Percentiles rank a stretch among this genome's conserved stretches.
Evolutionary conservation across 2,888 invertebrate genomes (phyloP).

Genomic region (Gnatocerus cornutus): DNA sequence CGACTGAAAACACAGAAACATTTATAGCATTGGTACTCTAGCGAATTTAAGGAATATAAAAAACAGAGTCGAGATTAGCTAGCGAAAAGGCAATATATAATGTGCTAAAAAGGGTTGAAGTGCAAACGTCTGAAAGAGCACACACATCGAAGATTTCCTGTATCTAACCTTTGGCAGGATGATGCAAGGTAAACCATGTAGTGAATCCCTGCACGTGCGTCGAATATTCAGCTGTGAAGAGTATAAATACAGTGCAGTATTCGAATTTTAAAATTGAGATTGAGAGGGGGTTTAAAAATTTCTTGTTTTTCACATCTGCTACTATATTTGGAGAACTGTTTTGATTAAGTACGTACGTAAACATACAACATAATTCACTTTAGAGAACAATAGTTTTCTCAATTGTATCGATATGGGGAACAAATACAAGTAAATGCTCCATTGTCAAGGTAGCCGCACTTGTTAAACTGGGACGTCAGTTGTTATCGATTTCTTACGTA

Average conservation of each 20-base stretch:
- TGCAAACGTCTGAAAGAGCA: slow-evolving; percentile 42
- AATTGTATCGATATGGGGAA: too few relatives aligned
- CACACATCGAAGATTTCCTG: slow-evolving; percentile 48
- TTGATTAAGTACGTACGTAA: too few relatives aligned
- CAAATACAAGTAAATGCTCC: too few relatives aligned
- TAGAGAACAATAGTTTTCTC: too few relatives aligned
- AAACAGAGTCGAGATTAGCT: slow-evolving; percentile 12
- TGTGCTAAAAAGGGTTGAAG: slow-evolving; percentile 35
- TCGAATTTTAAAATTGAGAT: too few relatives aligned
- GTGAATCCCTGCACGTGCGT: slow-evolving; percentile 73
- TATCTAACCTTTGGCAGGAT: slow-evolving; percentile 72
- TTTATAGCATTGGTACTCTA: slow-evolving; percentile 7
- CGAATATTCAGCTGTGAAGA: slow-evolving; percentile 66
- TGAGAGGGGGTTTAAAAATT: too few relatives aligned
- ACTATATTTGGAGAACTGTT: too few relatives aligned
- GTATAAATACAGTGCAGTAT: slow-evolving; percentile 24
- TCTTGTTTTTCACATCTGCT: too few relatives aligned
- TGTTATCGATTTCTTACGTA: too few relatives aligned
- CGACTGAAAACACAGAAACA: slow-evolving; percentile 65
- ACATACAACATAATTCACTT: too few relatives aligned
- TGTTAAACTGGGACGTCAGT: too few relatives aligned
- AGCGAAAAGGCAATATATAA: slow-evolving; percentile 15
- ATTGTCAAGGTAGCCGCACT: too few relatives aligned
- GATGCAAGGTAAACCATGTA: slow-evolving; percentile 74
- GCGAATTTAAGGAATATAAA: background rate